These are phyloP conservation scores for Cheilosia impressa DNA, from an alignment of 2,888 invertebrate species.

Conservation along the genomic window DNA sequence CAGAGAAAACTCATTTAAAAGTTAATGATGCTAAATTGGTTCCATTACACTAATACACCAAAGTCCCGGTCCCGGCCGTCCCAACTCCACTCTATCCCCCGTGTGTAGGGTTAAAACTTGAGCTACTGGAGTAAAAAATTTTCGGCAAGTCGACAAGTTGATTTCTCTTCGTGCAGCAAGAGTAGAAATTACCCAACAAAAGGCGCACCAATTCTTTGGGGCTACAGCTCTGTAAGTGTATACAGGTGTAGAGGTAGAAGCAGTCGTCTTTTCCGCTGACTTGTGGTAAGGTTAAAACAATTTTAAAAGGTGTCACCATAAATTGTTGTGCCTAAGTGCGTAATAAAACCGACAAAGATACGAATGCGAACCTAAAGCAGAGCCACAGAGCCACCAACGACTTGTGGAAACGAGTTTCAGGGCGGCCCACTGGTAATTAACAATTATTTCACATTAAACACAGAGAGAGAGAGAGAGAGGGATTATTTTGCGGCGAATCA, in stretches of 20 bases:
- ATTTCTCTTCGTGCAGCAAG: constrained; percentile 26
- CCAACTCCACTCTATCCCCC: constrained; percentile 17
- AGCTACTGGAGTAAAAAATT: constrained; percentile 21
- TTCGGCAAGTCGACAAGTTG: constrained; percentile 23
- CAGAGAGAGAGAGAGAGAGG: constrained; percentile 18
- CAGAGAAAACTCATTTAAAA: constrained; percentile 12
- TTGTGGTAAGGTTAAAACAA: constrained; percentile 65
- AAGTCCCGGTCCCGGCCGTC: background rate
- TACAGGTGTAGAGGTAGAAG: background rate
- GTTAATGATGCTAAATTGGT: constrained; percentile 44
- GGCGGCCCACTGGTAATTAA: constrained; percentile 63
- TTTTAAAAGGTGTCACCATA: constrained; percentile 70
- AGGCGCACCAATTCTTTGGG: constrained; percentile 1
- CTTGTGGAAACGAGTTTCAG: constrained; percentile 22
- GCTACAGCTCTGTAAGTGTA: no score
- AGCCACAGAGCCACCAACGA: background rate
- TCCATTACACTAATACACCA: constrained; percentile 28
- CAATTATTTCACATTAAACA: constrained; percentile 70
- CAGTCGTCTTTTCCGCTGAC: constrained; percentile 51
- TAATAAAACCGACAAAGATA: constrained; percentile 54
- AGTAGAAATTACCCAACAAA: constrained; percentile 28
- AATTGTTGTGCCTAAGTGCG: constrained; percentile 64
- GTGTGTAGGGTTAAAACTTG: constrained; percentile 30
- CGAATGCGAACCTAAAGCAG: background rate
- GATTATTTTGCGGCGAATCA: constrained; percentile 42